A percentile compares a stretch with the other conserved stretches of the same genome.
phyloP scores from a whole-genome alignment of 2,888 invertebrate species.

The Heterodera filipjevi region DNA sequence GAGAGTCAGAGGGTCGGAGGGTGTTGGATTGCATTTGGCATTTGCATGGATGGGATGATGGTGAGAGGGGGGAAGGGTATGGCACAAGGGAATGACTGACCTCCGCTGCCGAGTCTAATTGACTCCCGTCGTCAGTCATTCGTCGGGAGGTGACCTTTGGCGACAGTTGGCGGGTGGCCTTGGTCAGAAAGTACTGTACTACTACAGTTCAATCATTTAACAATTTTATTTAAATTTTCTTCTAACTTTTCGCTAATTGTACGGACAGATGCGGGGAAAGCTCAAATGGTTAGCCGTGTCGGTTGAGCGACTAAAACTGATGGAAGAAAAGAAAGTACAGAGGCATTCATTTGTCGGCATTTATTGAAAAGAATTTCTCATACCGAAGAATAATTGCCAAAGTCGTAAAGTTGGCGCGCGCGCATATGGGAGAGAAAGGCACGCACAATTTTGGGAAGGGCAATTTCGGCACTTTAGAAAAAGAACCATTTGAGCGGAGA shows the following conservation, averaged over 20 bases:
- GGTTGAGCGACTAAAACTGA: not conserved
- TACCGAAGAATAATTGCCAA: not conserved
- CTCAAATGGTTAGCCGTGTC: not conserved
- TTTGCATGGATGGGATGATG: not conserved
- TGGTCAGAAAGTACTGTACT: conserved; percentile 1
- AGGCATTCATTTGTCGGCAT: conserved; percentile 4
- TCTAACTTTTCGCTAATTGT: not conserved
- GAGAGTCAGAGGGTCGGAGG: not conserved
- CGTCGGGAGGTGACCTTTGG: not conserved
- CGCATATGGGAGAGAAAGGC: conserved; percentile 3
- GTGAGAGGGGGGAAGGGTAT: not conserved
- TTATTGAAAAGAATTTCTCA: not conserved
- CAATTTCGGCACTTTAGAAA: not conserved
- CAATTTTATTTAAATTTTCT: not conserved
- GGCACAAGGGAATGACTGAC: too few relatives aligned
- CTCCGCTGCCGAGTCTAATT: not conserved
- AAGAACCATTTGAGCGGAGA: not conserved
- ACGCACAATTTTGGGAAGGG: not conserved
- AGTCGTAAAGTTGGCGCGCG: conserved; percentile 7
- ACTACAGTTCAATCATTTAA: not conserved
- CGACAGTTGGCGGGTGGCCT: conserved; percentile 10
- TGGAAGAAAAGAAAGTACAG: not conserved
- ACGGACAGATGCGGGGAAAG: not conserved
- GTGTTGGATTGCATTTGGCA: conserved; percentile 10
- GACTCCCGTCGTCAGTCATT: not conserved